These are phyloP conservation scores for Popillia japonica DNA, from an alignment of 1,140 invertebrate genomes.

Conservation along the genomic window DNA sequence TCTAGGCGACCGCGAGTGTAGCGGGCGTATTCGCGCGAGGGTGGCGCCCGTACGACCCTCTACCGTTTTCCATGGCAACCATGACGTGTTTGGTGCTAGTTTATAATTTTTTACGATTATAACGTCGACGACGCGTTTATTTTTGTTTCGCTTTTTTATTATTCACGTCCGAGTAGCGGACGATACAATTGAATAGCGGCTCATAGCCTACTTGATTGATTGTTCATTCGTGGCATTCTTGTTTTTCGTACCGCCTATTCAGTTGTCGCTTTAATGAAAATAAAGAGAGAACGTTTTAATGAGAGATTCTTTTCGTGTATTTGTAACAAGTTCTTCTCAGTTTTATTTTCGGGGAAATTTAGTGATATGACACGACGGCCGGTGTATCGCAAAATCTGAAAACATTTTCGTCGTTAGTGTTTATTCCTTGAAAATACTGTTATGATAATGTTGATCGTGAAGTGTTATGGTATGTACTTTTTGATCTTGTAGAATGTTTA, in stretches of 20 bases:
- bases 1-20: not conserved
- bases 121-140: not conserved
- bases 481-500: not conserved
- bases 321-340: not conserved
- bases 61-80: slow-evolving; percentile 22
- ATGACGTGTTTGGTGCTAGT: slow-evolving; percentile 23
- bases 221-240: not conserved
- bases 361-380: not conserved
- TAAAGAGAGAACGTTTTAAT: not conserved
- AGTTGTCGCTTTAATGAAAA: not conserved
- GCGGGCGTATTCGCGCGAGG: not conserved
- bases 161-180: not conserved
- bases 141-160: not conserved
- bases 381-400: not conserved
- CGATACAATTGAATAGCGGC: not conserved
- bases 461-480: slow-evolving; percentile 25
- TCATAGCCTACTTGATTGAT: not conserved
- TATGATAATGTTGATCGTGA: not conserved
- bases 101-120: slow-evolving; percentile 7
- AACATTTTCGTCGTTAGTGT: not conserved
- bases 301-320: not conserved
- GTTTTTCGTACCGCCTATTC: not conserved
- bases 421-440: not conserved
- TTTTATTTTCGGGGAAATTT: not conserved
- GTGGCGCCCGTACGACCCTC: not conserved